phyloP scores from a whole-genome alignment of 2,113 vertebrate species.

The Pavo muticus region DNA sequence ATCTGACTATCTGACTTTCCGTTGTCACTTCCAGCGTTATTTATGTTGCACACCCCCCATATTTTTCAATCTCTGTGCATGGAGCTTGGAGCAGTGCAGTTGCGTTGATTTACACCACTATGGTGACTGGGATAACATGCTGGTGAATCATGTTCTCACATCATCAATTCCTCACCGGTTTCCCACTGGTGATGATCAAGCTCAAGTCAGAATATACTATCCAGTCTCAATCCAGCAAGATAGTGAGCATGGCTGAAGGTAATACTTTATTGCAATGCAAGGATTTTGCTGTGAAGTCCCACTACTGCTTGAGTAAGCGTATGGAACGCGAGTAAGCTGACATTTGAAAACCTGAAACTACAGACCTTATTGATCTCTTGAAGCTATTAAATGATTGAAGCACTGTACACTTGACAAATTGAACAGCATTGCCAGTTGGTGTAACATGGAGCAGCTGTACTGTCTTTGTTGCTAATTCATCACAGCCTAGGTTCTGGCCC shows the following conservation, averaged over 20 bases:
- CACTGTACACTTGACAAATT: background rate
- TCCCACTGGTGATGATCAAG: background rate
- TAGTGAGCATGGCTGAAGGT: background rate
- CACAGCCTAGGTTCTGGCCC: background rate
- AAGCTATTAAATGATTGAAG: constrained; percentile 22
- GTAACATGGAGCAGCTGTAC: background rate
- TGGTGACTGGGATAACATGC: background rate
- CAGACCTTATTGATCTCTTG: constrained; percentile 1
- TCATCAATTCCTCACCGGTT: background rate
- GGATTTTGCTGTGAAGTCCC: background rate
- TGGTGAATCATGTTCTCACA: background rate
- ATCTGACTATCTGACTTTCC: background rate
- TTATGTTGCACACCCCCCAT: background rate
- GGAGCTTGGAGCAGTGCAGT: background rate
- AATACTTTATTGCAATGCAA: background rate
- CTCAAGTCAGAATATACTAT: background rate
- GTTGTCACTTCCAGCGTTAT: background rate
- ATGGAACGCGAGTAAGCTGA: background rate
- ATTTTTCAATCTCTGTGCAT: background rate
- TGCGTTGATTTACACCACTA: background rate
- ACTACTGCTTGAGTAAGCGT: background rate
- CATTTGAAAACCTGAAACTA: constrained; percentile 9
- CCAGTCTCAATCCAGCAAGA: background rate
- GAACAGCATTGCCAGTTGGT: background rate
- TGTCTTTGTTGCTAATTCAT: constrained; percentile 31